Evolutionary conservation across 2,888 invertebrate species (phyloP), one percentile per base, ranked within the genome.

Genomic region (Crioceris asparagi): DNA sequence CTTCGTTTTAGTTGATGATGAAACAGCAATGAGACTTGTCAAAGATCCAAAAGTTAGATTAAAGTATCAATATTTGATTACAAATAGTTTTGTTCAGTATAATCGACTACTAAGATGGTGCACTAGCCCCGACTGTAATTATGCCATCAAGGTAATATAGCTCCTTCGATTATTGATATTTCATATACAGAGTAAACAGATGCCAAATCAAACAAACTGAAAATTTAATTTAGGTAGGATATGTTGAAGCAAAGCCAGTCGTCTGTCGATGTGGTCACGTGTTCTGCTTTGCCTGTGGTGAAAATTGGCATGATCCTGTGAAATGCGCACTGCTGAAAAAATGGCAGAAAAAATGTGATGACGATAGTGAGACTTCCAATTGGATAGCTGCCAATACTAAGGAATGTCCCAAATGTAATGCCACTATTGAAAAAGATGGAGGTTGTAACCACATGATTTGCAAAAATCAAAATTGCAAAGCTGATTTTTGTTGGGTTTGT

Each of bases 361-460:
- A 98, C 62, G 98, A 98, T 67, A 93, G 93, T 3, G 97, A 97
- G 68, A 98, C 98, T 33, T 93, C 94, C 3, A 98, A 97, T 63
- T 98, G 98, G 98, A 94, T 98, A 56, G 94, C 94, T 36, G 97
- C 97, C 16, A 97, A 98, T 68, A 98, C 98, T 17, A 98, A 98
- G 71, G 96, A 97, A 69, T 97, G 97, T 64, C 97, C 98, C 12
- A 93, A 91, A 66, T 98, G 98, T 66, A 91, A 92, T 65, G 94
- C 93, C 23, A 90, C 88, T 8, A 91, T 91, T 53, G 90, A 91
- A 61, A 91, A 91, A 62, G 93, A 97, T 65, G 97, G 97, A 38
- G 98, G 98, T 32, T 98, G 98, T 66, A 98, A 98, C 69, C 98
- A 98, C 68, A 97, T 98, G 96, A 86, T 66, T 33, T 99, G 98